Evolutionary conservation across 2,888 invertebrate genomes (phyloP).

Genomic region (Rhagonycha fulva): DNA sequence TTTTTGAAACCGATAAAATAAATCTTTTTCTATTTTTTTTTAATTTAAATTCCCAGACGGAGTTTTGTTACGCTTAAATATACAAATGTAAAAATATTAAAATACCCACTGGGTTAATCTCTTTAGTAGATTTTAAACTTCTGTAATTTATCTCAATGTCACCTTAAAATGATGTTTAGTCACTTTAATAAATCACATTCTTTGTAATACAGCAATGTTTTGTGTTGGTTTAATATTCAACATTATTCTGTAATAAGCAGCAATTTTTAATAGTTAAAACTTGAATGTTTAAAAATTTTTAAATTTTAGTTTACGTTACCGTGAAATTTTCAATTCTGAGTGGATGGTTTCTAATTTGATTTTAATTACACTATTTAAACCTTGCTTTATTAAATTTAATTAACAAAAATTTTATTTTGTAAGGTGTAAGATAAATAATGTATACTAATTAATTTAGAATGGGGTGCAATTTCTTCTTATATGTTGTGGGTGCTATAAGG

Average conservation of each 20-base stretch:
- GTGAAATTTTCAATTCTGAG: not conserved
- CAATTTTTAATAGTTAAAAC: not conserved
- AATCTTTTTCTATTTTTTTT: not conserved
- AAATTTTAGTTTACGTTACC: not conserved
- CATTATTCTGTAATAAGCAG: not conserved
- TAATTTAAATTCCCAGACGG: not conserved
- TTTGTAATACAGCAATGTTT: not conserved
- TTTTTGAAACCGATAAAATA: too few species aligned
- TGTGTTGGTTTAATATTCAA: not conserved
- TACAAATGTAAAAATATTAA: not conserved
- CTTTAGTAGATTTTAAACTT: not conserved
- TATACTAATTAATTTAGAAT: not conserved
- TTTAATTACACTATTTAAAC: not conserved
- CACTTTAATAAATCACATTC: not conserved
- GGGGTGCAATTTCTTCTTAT: not conserved
- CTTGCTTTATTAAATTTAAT: not conserved
- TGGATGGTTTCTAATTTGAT: not conserved
- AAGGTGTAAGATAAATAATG: not conserved
- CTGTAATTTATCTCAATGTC: not conserved
- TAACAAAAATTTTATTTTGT: not conserved
- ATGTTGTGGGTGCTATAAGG: not conserved
- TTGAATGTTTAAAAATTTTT: not conserved
- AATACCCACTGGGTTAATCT: not conserved
- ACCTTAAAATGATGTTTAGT: not conserved
- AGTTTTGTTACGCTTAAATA: not conserved